phyloP scores from a whole-genome alignment of 2,113 vertebrate species.

The Phodopus roborovskii region DNA sequence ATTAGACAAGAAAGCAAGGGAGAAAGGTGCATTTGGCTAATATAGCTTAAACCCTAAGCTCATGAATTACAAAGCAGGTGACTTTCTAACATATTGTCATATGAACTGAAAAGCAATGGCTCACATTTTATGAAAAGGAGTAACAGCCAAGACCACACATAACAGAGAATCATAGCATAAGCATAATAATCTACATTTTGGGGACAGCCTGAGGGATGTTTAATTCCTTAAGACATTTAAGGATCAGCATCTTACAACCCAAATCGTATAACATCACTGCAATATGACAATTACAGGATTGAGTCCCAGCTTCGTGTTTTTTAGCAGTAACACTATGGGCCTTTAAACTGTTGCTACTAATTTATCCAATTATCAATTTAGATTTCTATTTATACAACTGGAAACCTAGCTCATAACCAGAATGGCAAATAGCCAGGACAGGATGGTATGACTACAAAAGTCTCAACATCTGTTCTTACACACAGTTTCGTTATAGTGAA shows the following conservation, averaged over 20 bases:
- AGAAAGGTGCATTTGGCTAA: conserved; percentile 39
- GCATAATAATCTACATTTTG: conserved; percentile 34
- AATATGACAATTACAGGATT: neutral
- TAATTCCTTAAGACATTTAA: conserved; percentile 30
- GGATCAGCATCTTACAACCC: neutral
- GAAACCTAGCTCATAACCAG: conserved; percentile 17
- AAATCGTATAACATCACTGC: neutral
- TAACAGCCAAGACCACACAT: neutral
- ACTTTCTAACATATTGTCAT: neutral
- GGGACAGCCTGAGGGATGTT: conserved; percentile 21
- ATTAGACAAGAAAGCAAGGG: conserved; percentile 11
- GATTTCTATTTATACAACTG: neutral
- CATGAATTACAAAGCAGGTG: conserved; percentile 26
- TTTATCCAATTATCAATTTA: conserved; percentile 8
- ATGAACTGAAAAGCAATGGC: neutral
- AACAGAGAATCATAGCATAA: neutral
- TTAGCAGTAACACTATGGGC: neutral
- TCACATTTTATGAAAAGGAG: conserved; percentile 30
- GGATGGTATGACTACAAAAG: conserved; percentile 35
- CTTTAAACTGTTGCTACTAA: neutral
- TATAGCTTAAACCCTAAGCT: neutral
- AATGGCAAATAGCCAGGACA: conserved; percentile 22
- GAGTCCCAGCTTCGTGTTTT: conserved; percentile 47
- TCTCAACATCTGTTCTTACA: conserved; percentile 58
- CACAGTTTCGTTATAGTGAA: conserved; percentile 49